Evolutionary conservation across 2,888 invertebrate genomes (phyloP), one percentile per base, ranked within the genome.

Genomic region (Ischnura elegans): DNA sequence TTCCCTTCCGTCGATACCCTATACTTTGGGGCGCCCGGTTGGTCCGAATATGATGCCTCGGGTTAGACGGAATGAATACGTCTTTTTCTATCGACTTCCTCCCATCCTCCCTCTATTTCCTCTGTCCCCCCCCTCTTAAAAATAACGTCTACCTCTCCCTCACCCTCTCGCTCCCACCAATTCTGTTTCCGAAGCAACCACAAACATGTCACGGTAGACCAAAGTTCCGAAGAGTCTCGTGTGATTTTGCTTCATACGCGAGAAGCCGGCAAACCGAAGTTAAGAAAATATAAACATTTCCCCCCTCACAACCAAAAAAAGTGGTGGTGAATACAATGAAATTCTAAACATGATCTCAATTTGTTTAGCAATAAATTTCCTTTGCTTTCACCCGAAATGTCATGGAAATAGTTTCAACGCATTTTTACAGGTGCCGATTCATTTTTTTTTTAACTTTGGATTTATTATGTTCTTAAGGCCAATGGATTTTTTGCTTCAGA

Each of bases 31-130:
- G 8, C 36, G 55, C 16, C 43, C 21, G 42, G 55, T 2, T n/a
- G 21, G 16, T 45, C 55, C 43, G 21, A 45, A 61, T 45, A 43
- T n/a, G 45, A 86, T 86, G 46, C 45, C 61, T 42, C 42, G 10
- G 90, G 61, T 61, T n/a, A 36, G 43, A 61, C 25, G 66, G 55
- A 61, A 90, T n/a, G 90, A 90, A 90, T n/a, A 43, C n/a, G 61
- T 90, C 51, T 61, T 25, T n/a, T n/a, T 66, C 90, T 42, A 19
- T 25, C 42, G 29, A 42, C 55, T 21, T 21, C 66, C 43, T 43
- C 25, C 43, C 61, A 21, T 36, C 51, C 42, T 42, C 36, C 36
- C 55, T 87, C 36, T 0, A 55, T 36, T n/a, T 42, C 87, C 51
- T 42, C 87, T 90, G n/a, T 87, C 29, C 19, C 51, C 47, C n/a